Conservation (phyloP, 1,140 invertebrate species). For the Dermatophagoides farinae region DNA sequence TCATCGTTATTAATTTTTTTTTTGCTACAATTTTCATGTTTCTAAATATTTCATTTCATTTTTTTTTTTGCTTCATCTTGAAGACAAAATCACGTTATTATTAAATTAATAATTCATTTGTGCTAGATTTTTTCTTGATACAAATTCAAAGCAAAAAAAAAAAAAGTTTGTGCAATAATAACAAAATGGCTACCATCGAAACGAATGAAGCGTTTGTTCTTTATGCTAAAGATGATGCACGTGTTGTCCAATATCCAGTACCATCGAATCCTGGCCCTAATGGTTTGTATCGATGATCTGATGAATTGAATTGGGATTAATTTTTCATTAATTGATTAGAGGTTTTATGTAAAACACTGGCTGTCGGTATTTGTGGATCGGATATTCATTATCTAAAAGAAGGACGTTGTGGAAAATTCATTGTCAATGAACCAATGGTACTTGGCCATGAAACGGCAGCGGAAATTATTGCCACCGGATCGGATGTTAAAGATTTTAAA, state of each 20-base stretch:
- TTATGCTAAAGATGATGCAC: not conserved
- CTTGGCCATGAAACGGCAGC: constrained; percentile 73
- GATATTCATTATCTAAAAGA: constrained; percentile 74
- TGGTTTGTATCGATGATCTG: not conserved
- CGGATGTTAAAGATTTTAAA: constrained; percentile 49
- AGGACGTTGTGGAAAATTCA: constrained; percentile 59
- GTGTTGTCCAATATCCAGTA: constrained; percentile 9
- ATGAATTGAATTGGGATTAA: not conserved
- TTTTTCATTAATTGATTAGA: constrained; percentile 8
- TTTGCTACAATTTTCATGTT: too few relatives aligned
- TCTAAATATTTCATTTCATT: too few relatives aligned
- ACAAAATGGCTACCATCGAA: not conserved
- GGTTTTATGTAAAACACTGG: constrained; percentile 39
- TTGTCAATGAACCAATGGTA: constrained; percentile 61
- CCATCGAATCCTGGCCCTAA: constrained; percentile 4
- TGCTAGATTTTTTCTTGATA: too few relatives aligned
- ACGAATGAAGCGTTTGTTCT: constrained; percentile 9
- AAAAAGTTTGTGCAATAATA: too few relatives aligned
- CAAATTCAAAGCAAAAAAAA: too few relatives aligned
- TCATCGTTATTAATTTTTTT: too few relatives aligned
- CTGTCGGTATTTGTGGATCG: constrained; percentile 87
- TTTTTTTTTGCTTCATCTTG: too few relatives aligned
- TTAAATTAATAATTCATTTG: too few relatives aligned
- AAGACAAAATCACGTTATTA: too few relatives aligned
- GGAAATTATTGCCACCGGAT: constrained; percentile 43